phyloP scores from a whole-genome alignment of 2,113 vertebrate species.

The Leptosomus discolor region DNA sequence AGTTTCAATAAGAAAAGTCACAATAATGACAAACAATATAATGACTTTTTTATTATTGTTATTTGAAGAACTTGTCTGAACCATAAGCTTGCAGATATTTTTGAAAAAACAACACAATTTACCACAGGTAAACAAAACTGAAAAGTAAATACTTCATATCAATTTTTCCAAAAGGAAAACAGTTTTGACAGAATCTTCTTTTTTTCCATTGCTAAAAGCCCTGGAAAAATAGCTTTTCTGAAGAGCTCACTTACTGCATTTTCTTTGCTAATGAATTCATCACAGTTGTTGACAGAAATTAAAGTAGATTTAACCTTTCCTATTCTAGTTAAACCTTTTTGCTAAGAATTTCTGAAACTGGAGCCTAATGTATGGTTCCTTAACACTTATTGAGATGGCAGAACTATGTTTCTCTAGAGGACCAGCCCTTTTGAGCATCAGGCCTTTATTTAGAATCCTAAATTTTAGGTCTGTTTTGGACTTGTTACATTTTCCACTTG shows the following conservation, averaged over 20 bases:
- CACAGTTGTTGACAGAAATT: not conserved
- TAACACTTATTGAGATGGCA: not conserved
- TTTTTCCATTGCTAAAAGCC: accelerated
- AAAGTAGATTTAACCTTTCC: not conserved
- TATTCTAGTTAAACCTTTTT: not conserved
- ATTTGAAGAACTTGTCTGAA: not conserved
- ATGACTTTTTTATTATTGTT: not conserved
- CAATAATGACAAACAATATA: not conserved
- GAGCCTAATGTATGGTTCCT: not conserved
- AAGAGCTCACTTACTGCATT: not conserved
- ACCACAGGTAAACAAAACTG: not conserved
- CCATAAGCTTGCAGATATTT: not conserved
- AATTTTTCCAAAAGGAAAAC: not conserved
- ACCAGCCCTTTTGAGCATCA: not conserved
- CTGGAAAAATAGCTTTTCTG: not conserved
- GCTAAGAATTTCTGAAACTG: not conserved
- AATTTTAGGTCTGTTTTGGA: not conserved
- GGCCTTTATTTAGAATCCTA: not conserved
- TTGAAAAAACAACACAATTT: not conserved
- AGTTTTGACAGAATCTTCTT: not conserved
- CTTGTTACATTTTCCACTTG: not conserved
- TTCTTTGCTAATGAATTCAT: not conserved
- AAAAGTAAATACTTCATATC: not conserved
- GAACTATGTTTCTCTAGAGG: not conserved
- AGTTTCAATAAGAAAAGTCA: not conserved